Evolutionary conservation across 2,113 vertebrate genomes (phyloP), one percentile per base, ranked within the genome.

Genomic region (Syngnathus scovelli): DNA sequence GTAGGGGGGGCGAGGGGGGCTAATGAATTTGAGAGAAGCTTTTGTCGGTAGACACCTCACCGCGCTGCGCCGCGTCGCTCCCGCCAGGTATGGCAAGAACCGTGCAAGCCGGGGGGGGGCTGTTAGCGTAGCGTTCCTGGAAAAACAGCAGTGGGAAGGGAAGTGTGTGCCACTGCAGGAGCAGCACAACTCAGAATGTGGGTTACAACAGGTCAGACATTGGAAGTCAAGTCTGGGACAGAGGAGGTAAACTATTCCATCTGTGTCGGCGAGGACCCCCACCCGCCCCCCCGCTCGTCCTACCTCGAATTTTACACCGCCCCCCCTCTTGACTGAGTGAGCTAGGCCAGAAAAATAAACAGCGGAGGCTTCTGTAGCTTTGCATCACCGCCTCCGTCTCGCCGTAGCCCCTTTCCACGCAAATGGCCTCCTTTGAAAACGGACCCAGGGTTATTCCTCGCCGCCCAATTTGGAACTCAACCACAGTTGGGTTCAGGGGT

Each of bases 181-280:
- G 83, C 83, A 64, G 86, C 76, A 72, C 12, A 68, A 68, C 86
- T 84, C 85, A 86, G 90, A 92, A 90, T 88, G 82, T 84, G 82
- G 91, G 92, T 93, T 90, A 93, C 85, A 79, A 90, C 86, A 90
- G 90, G 90, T 92, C 92, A 92, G 88, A 93, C 91, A 78, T 78
- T 92, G 84, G 84, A 89, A 90, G 89, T 85, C 84, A 91, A 84
- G 87, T 92, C 90, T 90, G 83, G 89, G 81, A 73, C 87, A 91
- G 85, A 89, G 81, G 78, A 90, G 87, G 89, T 91, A 89, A 89
- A 84, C 81, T 91, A 85, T 87, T 92, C 89, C 90, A 91, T 92
- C 88, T 90, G 91, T 92, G 85, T 89, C 87, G 88, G 88, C 81
- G 81, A 23, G 15, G 12, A 41, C 44, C 67, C 70, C 64, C 68